Evolutionary conservation across 2,888 invertebrate species (phyloP), one percentile per base, ranked within the genome.

Genomic region (Diachrysia chrysitis): DNA sequence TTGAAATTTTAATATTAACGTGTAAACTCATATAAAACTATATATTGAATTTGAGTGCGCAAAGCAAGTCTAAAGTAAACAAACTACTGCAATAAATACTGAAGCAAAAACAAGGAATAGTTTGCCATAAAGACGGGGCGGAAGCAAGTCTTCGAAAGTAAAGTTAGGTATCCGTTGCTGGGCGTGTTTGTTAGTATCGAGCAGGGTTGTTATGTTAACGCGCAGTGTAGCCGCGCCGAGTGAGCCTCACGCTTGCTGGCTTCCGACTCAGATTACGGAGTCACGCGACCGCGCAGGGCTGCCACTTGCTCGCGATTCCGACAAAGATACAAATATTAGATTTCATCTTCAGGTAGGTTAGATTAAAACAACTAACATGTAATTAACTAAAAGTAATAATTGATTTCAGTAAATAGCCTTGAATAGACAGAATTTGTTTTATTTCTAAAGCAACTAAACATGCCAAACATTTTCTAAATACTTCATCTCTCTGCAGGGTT

Each of bases 1-100:
- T 37, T 14, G 16, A 0, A n/a, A n/a, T 42, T 16, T 42, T 42
- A 42, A 42, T 42, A 42, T 42, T 42, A 42, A n/a, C 16, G 16
- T 42, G n/a, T 6, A n/a, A 42, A n/a, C 42, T 42, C 48, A 48
- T 14, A 19, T 51, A 14, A 4, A 51, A 21, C 48, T 51, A 12
- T 19, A 19, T 21, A 51, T 19, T 21, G 48, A 3, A 19, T 51
- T 17, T 19, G 10, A 51, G 19, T 25, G 4, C 2, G 23, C 5
- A 54, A 25, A 19, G 21, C 54, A 55, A 60, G 57, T 58, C 29
- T n/a, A 51, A 66, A 73, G 59, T 72, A 72, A 66, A 72, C 62
- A 48, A 63, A 72, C 54, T 53, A 23, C 58, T 60, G 66, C 73
- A 72, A 72, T 77, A 67, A 67, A 77, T 80, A 66, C 53, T 66